phyloP scores from a whole-genome alignment of 2,113 vertebrate genomes.

The Pycnonotus jocosus region DNA sequence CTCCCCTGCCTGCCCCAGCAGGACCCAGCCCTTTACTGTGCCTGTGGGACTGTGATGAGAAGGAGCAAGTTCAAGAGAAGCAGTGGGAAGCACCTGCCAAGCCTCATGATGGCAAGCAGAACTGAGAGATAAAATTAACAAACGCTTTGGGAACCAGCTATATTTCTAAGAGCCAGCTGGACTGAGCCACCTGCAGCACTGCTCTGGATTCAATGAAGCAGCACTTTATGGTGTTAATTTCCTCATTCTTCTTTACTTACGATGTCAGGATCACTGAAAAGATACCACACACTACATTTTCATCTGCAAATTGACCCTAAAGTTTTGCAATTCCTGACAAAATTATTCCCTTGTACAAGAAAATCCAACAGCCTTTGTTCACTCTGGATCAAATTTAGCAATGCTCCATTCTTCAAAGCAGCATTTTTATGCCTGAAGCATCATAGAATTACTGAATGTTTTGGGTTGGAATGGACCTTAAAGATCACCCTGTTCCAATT shows the following conservation, averaged over 20 bases:
- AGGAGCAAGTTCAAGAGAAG: not conserved
- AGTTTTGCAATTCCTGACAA: not conserved
- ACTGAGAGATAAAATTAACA: not conserved
- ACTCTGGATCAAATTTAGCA: not conserved
- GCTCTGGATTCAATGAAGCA: not conserved
- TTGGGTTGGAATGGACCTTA: not conserved
- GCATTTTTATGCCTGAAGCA: not conserved
- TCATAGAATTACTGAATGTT: not conserved
- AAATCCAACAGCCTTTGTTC: not conserved
- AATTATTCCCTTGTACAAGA: not conserved
- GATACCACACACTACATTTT: not conserved
- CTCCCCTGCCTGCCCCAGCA: not conserved
- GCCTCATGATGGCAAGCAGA: not conserved
- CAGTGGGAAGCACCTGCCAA: not conserved
- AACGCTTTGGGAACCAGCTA: not conserved
- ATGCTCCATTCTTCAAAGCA: not conserved
- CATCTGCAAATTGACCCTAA: not conserved
- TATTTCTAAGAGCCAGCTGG: not conserved
- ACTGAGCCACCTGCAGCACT: not conserved
- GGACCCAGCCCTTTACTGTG: not conserved
- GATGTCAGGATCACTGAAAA: not conserved
- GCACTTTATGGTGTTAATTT: not conserved
- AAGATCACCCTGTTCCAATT: rapidly evolving
- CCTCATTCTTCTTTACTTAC: not conserved
- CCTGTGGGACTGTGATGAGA: not conserved